Evolutionary conservation across 2,113 vertebrate species (phyloP).

Genomic region (Platysteira castanea): DNA sequence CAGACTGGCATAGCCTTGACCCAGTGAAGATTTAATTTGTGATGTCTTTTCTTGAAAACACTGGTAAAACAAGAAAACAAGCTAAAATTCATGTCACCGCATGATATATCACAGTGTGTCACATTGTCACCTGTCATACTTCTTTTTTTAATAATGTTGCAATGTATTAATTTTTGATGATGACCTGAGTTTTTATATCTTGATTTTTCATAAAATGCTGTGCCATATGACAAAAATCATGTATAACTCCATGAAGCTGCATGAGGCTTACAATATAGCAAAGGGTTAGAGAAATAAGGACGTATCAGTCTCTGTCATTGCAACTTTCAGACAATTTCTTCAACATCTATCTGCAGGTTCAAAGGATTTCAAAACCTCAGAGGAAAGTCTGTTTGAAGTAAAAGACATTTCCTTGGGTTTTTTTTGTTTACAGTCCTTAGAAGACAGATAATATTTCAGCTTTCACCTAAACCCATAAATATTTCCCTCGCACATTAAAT

Average conservation of each 20-base stretch:
- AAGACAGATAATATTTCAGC: neutral
- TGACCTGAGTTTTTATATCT: neutral
- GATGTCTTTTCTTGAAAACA: neutral
- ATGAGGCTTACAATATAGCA: neutral
- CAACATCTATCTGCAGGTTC: neutral
- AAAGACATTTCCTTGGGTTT: neutral
- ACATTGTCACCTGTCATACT: neutral
- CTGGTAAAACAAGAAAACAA: neutral
- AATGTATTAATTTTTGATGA: neutral
- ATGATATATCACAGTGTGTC: neutral
- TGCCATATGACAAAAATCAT: neutral
- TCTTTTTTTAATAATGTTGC: neutral
- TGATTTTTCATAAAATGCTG: neutral
- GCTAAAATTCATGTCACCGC: neutral
- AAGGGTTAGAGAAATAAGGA: neutral
- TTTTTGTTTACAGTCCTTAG: neutral
- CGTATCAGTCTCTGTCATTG: neutral
- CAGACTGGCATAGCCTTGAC: neutral
- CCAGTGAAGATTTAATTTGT: neutral
- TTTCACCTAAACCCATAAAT: neutral
- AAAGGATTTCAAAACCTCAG: neutral
- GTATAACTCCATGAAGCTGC: neutral
- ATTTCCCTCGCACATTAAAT: neutral
- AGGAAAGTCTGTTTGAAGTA: neutral
- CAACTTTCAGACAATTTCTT: neutral